Evolutionary conservation across 2,888 invertebrate genomes (phyloP).

Genomic region (Netelia melanura): DNA sequence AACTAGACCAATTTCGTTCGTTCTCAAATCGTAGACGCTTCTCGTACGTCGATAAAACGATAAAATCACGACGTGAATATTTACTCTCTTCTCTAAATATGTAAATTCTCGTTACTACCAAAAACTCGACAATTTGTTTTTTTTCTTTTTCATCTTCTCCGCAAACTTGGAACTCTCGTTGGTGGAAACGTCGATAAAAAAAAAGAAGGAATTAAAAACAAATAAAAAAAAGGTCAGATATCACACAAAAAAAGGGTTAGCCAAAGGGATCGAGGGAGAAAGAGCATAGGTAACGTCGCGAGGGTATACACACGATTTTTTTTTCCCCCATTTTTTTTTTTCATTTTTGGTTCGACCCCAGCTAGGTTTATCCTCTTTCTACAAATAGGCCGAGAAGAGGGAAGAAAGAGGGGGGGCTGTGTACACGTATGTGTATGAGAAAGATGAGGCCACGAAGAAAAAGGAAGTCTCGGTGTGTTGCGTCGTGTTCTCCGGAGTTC

Average conservation of each 20-base stretch:
- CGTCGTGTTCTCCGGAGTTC: slow-evolving; percentile 26
- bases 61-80: too few relatives aligned
- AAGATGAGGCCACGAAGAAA: slow-evolving; percentile 6
- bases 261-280: neutral
- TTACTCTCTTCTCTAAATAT: too few relatives aligned
- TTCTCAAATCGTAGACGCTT: neutral
- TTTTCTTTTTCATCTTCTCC: too few relatives aligned
- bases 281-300: neutral
- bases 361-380: slow-evolving; percentile 36
- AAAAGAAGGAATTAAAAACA: neutral
- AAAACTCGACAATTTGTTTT: too few relatives aligned
- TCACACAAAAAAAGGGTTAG: slow-evolving; percentile 10
- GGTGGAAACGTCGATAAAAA: neutral
- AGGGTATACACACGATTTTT: neutral
- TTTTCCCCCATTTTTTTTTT: neutral
- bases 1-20: neutral
- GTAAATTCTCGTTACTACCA: too few relatives aligned
- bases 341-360: slow-evolving; percentile 26
- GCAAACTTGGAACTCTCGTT: too few relatives aligned
- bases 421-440: slow-evolving; percentile 6
- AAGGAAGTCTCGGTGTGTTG: slow-evolving; percentile 46
- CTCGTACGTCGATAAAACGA: neutral
- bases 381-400: slow-evolving; percentile 44
- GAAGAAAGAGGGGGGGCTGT: neutral
- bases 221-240: slow-evolving; percentile 15